Conservation (phyloP, 64 coral and sea anemone species). For the Platygyra sinensis region DNA sequence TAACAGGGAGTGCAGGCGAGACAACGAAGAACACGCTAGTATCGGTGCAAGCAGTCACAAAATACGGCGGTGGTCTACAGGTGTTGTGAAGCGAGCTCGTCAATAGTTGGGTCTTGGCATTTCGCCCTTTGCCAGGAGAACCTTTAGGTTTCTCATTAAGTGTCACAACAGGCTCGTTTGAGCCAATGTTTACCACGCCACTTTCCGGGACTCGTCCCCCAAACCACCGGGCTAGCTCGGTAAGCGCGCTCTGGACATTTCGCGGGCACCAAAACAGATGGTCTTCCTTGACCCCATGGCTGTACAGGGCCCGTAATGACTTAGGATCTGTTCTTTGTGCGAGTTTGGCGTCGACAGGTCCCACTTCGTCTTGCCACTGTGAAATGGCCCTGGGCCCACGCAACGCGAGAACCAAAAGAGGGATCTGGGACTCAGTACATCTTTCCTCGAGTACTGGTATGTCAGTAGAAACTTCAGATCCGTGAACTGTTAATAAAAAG, state of each 20-base stretch:
- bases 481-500: not conserved
- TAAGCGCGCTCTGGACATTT: constrained; percentile 46
- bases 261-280: constrained; percentile 89
- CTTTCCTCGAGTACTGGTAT: not conserved
- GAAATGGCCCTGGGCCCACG: constrained; percentile 75
- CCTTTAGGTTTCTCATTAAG: not conserved
- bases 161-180: constrained; percentile 6
- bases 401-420: constrained; percentile 66
- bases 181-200: constrained; percentile 68
- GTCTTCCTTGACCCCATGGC: constrained; percentile 68
- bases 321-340: constrained; percentile 79
- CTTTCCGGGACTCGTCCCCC: constrained; percentile 77
- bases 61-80: constrained; percentile 60
- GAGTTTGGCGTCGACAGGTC: constrained; percentile 70
- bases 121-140: not conserved
- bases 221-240: constrained; percentile 87
- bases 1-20: constrained; percentile 76
- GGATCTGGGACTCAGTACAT: constrained; percentile 4
- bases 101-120: not conserved
- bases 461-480: not conserved
- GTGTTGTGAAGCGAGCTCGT: constrained; percentile 34
- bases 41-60: constrained; percentile 68
- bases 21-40: constrained; percentile 69
- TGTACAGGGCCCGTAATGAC: constrained; percentile 88
- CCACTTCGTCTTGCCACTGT: constrained; percentile 79